These are phyloP conservation scores for Drosophila koepferae DNA, from an alignment of 2,888 invertebrate species.

Conservation along the genomic window DNA sequence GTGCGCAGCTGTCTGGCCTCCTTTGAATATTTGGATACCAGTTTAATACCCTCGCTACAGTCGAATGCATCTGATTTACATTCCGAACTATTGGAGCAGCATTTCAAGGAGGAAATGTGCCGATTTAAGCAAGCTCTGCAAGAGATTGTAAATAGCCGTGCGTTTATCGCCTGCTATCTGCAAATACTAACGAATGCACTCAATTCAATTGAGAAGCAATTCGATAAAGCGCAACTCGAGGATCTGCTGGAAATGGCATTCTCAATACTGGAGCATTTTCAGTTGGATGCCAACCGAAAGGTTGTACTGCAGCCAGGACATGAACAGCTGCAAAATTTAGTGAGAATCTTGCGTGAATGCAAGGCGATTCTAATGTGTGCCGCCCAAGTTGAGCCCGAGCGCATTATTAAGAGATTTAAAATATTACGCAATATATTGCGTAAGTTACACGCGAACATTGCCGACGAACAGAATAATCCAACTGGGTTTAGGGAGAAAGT, in stretches of 20 bases:
- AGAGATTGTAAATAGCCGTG: conserved; percentile 82
- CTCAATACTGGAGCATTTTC: conserved; percentile 80
- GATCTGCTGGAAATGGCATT: conserved; percentile 77
- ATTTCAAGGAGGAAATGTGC: conserved; percentile 82
- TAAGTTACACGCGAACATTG: conserved; percentile 72
- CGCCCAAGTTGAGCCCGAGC: conserved; percentile 75
- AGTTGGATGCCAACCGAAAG: conserved; percentile 69
- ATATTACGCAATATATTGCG: conserved; percentile 80
- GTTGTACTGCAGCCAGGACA: conserved; percentile 52
- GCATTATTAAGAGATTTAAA: conserved; percentile 83
- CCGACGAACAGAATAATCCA: conserved; percentile 9
- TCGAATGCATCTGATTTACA: conserved; percentile 66
- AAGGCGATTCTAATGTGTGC: conserved; percentile 81
- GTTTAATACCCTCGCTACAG: conserved; percentile 83
- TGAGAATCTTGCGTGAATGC: conserved; percentile 82
- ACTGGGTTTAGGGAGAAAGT: neutral
- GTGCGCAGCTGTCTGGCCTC: conserved; percentile 84
- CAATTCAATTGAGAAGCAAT: conserved; percentile 54
- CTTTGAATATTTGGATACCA: conserved; percentile 83
- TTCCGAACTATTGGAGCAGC: conserved; percentile 82
- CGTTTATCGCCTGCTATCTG: conserved; percentile 76
- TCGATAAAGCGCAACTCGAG: conserved; percentile 65
- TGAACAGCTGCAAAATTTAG: conserved; percentile 72
- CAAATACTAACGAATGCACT: conserved; percentile 76
- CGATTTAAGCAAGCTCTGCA: conserved; percentile 80